Conservation (phyloP, 2,113 vertebrate genomes). For the Chrysemys picta region DNA sequence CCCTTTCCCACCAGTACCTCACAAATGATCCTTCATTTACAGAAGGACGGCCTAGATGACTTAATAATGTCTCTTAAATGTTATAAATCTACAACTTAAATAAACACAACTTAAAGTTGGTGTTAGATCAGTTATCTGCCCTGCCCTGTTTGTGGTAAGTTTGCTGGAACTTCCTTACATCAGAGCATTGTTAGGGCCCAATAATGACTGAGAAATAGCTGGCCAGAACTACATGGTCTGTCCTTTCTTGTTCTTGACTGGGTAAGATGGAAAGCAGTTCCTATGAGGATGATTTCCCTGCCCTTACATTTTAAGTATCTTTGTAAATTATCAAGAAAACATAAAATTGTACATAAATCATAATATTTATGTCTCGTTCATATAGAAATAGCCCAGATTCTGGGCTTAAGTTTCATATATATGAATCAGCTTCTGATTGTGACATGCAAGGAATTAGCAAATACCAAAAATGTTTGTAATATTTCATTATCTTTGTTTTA, state of each 20-base stretch:
- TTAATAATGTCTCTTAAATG: constrained; percentile 21
- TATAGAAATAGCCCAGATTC: not conserved
- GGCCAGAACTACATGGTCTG: not conserved
- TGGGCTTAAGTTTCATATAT: not conserved
- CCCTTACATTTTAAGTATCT: not conserved
- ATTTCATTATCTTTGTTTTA: constrained; percentile 46
- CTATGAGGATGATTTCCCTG: constrained; percentile 9
- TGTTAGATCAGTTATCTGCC: not conserved
- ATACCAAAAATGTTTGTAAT: constrained; percentile 38
- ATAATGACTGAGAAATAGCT: constrained; percentile 8
- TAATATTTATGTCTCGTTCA: not conserved
- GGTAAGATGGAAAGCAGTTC: constrained; percentile 3
- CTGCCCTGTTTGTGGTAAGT: constrained; percentile 7
- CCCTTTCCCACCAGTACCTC: not conserved
- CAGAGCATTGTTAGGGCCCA: not conserved
- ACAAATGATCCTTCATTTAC: not conserved
- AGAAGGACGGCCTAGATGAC: not conserved
- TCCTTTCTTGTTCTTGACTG: not conserved
- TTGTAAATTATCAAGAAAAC: constrained; percentile 8
- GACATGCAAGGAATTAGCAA: not conserved
- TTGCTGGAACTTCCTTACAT: not conserved
- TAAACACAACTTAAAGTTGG: not conserved
- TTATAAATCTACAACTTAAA: not conserved
- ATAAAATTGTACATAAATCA: accelerated
- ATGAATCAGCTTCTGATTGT: not conserved